Evolutionary conservation across 2,797 vertebrate species (phyloP).

Genomic region (Phalanger gymnotis): DNA sequence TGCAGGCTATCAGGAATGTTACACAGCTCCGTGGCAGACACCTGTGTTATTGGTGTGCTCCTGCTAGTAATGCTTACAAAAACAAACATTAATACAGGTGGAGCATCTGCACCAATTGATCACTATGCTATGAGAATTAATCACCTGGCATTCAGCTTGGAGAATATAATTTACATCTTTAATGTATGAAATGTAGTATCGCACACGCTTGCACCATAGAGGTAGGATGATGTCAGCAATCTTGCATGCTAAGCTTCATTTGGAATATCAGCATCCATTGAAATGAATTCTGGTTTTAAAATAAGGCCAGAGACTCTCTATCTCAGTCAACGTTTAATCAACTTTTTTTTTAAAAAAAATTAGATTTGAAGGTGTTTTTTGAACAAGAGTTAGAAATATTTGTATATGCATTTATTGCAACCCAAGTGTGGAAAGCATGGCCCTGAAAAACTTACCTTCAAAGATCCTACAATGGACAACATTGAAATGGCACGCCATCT

Average conservation of each 20-base stretch:
- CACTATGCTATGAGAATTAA: constrained; percentile 83
- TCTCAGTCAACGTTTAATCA: neutral
- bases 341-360: neutral
- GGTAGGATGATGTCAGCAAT: constrained; percentile 7
- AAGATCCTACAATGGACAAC: neutral
- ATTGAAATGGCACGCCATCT: neutral
- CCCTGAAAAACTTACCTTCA: constrained; percentile 8
- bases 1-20: constrained; percentile 72
- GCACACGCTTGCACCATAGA: constrained; percentile 46
- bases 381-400: neutral
- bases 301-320: neutral
- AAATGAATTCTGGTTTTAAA: neutral
- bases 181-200: constrained; percentile 78
- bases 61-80: constrained; percentile 69
- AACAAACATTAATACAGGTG: constrained; percentile 84
- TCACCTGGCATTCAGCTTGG: constrained; percentile 82
- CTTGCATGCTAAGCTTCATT: fast-evolving
- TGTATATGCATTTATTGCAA: neutral
- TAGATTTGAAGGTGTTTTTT: neutral
- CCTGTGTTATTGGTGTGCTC: constrained; percentile 81
- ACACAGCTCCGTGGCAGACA: constrained; percentile 71
- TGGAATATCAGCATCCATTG: neutral
- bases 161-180: constrained; percentile 87
- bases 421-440: neutral
- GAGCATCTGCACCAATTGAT: constrained; percentile 84